Base-by-base conservation (phyloP, 2,888 invertebrate genomes). In the Eupsilia transversa region DNA sequence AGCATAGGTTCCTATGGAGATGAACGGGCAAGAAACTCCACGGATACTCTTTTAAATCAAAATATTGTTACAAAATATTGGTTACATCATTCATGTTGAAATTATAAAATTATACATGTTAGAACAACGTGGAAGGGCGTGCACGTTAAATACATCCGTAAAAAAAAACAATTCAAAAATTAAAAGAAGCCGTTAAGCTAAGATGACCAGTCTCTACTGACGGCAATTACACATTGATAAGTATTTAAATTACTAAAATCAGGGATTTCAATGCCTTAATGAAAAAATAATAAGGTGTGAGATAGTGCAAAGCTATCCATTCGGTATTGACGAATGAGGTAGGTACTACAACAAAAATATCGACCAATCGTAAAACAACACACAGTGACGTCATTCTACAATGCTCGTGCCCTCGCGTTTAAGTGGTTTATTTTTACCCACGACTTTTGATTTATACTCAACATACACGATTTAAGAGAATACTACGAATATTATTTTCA, bases 321-420 rank as follows among this genome's bases (percentile, higher is more conserved):
- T 75, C 79, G 46, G 49, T 68, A 86, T 79, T 74, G 57, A 77
- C 59, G 46, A 78, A 77, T 79, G 69, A 66, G 67, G 72, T 79
- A 61, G 46, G 49, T 35, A 71, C 43, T 43, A 70, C 56, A 65
- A 41, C 81, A 57, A 80, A 89, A 87, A 89, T 88, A 89, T 82
- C 80, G 23, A 64, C 84, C 85, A 87, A 88, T 85, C 74, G 60
- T 67, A 74, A 64, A 67, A 41, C 77, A 60, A 46, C 80, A 74
- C 79, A 80, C 71, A 68, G 46, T 81, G 80, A 83, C 76, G 81
- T 88, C 70, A 77, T 56, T 74, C 82, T 69, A 85, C 84, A 86
- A 74, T 64, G 73, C 71, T 57, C 63, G 57, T 80, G 78, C 74
- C 80, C 66, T 83, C 69, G 69, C 63, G 71, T 77, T 71, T 69